Evolutionary conservation across 2,797 vertebrate species (phyloP).

Genomic region (Protonibea diacanthus): DNA sequence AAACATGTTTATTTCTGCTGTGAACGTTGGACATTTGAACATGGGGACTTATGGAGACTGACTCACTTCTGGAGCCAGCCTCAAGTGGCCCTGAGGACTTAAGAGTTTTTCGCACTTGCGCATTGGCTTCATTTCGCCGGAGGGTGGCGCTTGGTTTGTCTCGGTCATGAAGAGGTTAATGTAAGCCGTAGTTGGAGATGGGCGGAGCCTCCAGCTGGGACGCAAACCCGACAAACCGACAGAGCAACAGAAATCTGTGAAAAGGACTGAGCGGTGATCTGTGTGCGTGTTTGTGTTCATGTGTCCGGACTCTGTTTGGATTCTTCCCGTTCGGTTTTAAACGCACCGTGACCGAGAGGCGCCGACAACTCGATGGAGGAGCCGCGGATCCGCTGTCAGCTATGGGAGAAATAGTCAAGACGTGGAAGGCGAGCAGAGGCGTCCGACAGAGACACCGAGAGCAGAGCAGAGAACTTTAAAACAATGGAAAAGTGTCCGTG

Average conservation of each 20-base stretch:
- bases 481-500: slow-evolving; percentile 39
- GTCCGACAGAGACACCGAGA: not conserved
- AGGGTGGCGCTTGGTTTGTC: too few relatives aligned
- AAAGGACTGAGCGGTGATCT: slow-evolving; percentile 4
- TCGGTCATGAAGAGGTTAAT: slow-evolving; percentile 54
- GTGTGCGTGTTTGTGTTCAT: too few relatives aligned
- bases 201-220: slow-evolving; percentile 76
- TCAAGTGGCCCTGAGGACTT: too few relatives aligned
- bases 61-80: too few relatives aligned
- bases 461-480: not conserved
- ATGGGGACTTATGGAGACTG: too few relatives aligned
- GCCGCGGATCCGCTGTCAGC: slow-evolving; percentile 19
- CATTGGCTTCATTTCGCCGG: too few relatives aligned
- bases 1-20: too few relatives aligned
- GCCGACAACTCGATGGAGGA: not conserved
- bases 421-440: slow-evolving; percentile 33
- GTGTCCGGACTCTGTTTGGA: accelerated
- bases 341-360: not conserved
- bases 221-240: slow-evolving; percentile 33
- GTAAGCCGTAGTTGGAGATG: slow-evolving; percentile 1
- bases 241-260: slow-evolving; percentile 31
- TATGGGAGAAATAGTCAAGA: slow-evolving; percentile 22
- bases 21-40: too few relatives aligned
- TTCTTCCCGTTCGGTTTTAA: not conserved
- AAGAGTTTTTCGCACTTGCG: too few relatives aligned